Percentiles rank a stretch among this genome's conserved stretches.
These are phyloP conservation scores for Sphaeridia pumilis DNA, from an alignment of 2,888 invertebrate species.

Conservation along the genomic window DNA sequence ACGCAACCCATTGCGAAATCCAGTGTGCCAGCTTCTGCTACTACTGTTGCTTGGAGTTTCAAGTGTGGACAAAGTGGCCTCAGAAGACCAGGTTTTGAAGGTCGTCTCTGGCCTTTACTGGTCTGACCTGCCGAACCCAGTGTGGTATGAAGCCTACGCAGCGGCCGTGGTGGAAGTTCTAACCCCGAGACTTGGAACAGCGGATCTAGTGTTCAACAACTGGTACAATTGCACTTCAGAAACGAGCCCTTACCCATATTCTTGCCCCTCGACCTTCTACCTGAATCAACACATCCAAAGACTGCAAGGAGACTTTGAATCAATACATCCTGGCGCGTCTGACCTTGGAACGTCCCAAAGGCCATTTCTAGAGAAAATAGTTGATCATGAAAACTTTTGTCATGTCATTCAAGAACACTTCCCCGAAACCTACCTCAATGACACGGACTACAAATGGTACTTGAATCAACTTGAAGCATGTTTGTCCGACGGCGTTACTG, in stretches of 20 bases:
- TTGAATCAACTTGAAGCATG: slow-evolving; percentile 15
- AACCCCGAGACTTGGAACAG: slow-evolving; percentile 23
- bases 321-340: slow-evolving; percentile 23
- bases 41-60: not conserved
- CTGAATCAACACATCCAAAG: slow-evolving; percentile 31
- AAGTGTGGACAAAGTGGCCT: not conserved
- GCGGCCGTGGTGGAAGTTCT: slow-evolving; percentile 22
- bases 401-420: slow-evolving; percentile 29
- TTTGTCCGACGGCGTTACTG: not conserved
- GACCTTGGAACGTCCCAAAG: slow-evolving; percentile 1
- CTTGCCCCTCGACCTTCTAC: slow-evolving; percentile 30
- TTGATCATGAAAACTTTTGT: slow-evolving; percentile 22
- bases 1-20: too few relatives aligned
- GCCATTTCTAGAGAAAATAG: slow-evolving; percentile 3
- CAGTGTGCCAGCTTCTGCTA: not conserved
- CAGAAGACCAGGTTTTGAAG: not conserved
- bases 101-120: slow-evolving; percentile 13
- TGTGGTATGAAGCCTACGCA: slow-evolving; percentile 24
- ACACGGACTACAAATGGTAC: slow-evolving; percentile 19
- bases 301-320: slow-evolving; percentile 30
- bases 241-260: slow-evolving; percentile 22
- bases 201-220: slow-evolving; percentile 28
- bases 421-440: slow-evolving; percentile 6
- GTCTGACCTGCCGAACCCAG: slow-evolving; percentile 16
- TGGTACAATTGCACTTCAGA: slow-evolving; percentile 27